These are phyloP conservation scores for Heliangelus exortis DNA, from an alignment of 2,797 vertebrate genomes.

Conservation along the genomic window DNA sequence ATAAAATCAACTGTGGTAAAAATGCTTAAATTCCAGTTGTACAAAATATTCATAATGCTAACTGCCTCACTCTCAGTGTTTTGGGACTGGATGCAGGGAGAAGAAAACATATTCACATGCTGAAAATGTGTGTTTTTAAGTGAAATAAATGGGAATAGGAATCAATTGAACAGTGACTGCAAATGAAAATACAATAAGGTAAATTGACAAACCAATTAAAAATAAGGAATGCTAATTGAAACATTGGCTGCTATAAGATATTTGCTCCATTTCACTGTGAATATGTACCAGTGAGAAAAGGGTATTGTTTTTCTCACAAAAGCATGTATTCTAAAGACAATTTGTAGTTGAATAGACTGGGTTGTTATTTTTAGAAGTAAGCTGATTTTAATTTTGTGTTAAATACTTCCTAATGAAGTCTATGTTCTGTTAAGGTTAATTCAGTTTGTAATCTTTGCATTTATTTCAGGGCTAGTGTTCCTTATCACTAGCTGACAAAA, in stretches of 20 bases:
- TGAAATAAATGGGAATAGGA: constrained; percentile 10
- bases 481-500: neutral
- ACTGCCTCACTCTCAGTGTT: neutral
- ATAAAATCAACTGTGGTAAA: neutral
- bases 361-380: neutral
- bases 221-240: constrained; percentile 21
- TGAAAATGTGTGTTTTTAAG: fast-evolving
- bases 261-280: neutral
- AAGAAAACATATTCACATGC: neutral
- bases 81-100: neutral
- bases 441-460: neutral
- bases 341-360: neutral
- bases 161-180: neutral
- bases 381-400: neutral
- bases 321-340: neutral
- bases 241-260: neutral
- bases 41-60: neutral
- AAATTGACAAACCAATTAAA: constrained; percentile 53
- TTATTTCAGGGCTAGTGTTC: neutral
- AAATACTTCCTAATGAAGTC: neutral
- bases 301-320: constrained; percentile 9
- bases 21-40: neutral
- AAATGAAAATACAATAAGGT: neutral
- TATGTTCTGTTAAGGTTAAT: neutral
- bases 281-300: neutral